Conservation (phyloP, 2,888 invertebrate species). For the Amphiduros pacificus region DNA sequence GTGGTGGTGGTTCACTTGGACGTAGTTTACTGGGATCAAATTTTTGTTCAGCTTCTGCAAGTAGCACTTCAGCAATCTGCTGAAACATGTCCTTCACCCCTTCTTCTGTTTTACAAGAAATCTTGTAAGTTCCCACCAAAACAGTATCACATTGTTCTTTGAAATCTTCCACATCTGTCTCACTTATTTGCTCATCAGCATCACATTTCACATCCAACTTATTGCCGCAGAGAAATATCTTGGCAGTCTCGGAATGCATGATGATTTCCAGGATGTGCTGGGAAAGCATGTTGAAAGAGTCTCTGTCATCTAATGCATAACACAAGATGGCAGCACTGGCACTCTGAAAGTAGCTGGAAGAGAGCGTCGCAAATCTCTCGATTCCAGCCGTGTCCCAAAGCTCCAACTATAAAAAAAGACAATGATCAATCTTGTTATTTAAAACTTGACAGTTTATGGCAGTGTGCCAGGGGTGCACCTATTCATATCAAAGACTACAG, state of each 20-base stretch:
- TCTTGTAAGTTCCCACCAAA: slow-evolving; percentile 84
- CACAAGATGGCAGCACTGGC: slow-evolving; percentile 92
- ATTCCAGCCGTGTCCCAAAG: slow-evolving; percentile 97
- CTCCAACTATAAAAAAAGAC: slow-evolving; percentile 72
- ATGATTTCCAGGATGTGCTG: slow-evolving; percentile 92
- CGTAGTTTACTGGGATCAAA: slow-evolving; percentile 20
- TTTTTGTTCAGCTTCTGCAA: slow-evolving; percentile 35
- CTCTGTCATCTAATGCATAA: slow-evolving; percentile 85
- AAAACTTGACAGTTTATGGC: too few relatives aligned
- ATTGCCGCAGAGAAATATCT: slow-evolving; percentile 92
- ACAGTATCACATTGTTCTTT: slow-evolving; percentile 85
- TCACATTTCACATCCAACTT: slow-evolving; percentile 83
- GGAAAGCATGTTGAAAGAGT: slow-evolving; percentile 88
- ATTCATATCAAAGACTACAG: too few relatives aligned
- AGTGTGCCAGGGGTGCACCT: too few relatives aligned
- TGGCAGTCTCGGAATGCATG: slow-evolving; percentile 90
- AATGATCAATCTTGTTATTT: too few relatives aligned
- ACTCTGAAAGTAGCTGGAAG: slow-evolving; percentile 93
- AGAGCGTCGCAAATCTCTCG: slow-evolving; percentile 93
- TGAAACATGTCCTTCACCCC: slow-evolving; percentile 88
- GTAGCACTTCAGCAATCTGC: slow-evolving; percentile 71
- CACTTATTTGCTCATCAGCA: slow-evolving; percentile 66
- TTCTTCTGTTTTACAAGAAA: slow-evolving; percentile 84
- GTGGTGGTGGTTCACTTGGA: too few relatives aligned
- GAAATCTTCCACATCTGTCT: slow-evolving; percentile 86